Conservation (phyloP, 1,140 invertebrate species). For the Lethrus apterus region DNA sequence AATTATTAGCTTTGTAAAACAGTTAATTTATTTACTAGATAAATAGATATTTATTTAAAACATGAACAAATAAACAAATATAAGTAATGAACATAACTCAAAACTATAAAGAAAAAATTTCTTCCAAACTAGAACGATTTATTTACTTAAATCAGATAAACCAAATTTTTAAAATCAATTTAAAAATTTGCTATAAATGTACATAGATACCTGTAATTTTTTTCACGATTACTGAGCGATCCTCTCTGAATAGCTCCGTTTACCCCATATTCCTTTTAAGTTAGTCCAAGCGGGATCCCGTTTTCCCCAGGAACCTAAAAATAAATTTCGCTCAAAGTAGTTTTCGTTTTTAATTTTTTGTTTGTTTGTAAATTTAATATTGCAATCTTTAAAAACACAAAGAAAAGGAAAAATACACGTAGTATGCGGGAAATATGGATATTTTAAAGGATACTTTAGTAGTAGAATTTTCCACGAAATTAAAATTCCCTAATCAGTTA, state of each 20-base stretch:
- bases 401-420: no score
- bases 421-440: no score
- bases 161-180: no score
- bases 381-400: neutral
- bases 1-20: no score
- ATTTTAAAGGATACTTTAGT: no score
- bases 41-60: no score
- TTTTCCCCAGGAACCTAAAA: slow-evolving; percentile 55
- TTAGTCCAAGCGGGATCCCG: slow-evolving; percentile 66
- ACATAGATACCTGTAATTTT: slow-evolving; percentile 12
- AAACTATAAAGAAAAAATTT: slow-evolving; percentile 1
- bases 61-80: no score
- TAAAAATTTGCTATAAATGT: no score
- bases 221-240: slow-evolving; percentile 13
- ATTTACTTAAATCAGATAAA: neutral
- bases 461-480: neutral
- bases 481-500: neutral
- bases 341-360: neutral
- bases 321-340: neutral
- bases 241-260: slow-evolving; percentile 39
- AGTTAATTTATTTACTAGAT: no score
- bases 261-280: slow-evolving; percentile 65
- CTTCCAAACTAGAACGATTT: neutral
- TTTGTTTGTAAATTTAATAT: neutral
- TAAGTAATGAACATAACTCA: no score